A percentile compares a stretch with the other conserved stretches of the same genome.
These are phyloP conservation scores for Drosophila eohydei DNA, from an alignment of 2,888 invertebrate species.

Conservation along the genomic window DNA sequence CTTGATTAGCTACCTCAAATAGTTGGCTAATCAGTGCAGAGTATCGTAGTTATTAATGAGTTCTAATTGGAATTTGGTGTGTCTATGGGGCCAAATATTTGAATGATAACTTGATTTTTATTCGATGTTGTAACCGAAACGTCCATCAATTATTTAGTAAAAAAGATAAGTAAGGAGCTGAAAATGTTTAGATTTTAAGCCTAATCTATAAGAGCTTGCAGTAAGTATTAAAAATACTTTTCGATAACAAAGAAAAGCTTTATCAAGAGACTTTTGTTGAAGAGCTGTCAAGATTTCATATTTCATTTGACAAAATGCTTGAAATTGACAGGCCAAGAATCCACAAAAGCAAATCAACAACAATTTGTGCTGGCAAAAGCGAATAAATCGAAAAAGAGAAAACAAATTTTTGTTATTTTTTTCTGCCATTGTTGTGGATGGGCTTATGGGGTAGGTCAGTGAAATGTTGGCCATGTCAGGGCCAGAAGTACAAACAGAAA, in stretches of 20 bases:
- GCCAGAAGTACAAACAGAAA: constrained; percentile 44
- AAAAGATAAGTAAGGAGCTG: too few relatives aligned
- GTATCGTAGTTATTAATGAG: constrained; percentile 4
- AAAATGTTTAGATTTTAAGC: not conserved
- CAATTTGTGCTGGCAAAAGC: constrained; percentile 29
- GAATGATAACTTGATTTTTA: not conserved
- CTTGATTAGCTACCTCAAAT: constrained; percentile 28
- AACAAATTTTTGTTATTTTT: constrained; percentile 1
- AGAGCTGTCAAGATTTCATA: constrained; percentile 45
- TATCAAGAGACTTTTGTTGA: constrained; percentile 20
- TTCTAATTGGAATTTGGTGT: constrained; percentile 24
- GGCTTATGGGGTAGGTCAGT: constrained; percentile 58
- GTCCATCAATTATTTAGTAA: not conserved
- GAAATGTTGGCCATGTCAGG: constrained; percentile 53
- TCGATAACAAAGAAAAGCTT: constrained; percentile 1
- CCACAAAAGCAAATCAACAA: constrained; percentile 29
- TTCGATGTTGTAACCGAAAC: not conserved
- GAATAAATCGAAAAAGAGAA: constrained; percentile 31
- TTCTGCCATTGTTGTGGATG: constrained; percentile 20
- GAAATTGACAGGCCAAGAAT: constrained; percentile 61
- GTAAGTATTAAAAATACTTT: not conserved
- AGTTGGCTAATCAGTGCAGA: constrained; percentile 29
- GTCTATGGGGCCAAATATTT: too few relatives aligned
- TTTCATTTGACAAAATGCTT: constrained; percentile 54
- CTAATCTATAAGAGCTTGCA: not conserved